Percentiles rank a stretch among this genome's conserved stretches.
Evolutionary conservation across 2,797 vertebrate genomes (phyloP).

Genomic region (Gambelia wislizenii): DNA sequence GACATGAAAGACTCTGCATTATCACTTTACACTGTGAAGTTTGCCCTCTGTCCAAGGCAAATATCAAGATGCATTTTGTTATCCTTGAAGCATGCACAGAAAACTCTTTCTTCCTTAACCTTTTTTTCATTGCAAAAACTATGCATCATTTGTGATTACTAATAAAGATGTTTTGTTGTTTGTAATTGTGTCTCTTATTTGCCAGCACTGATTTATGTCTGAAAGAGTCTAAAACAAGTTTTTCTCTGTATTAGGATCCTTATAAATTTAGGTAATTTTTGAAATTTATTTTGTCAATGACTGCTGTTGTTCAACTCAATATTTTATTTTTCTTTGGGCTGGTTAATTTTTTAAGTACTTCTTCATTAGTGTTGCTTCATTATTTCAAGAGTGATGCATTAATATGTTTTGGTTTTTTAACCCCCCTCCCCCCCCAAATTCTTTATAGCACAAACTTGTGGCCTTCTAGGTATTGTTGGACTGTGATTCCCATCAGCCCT

Average conservation of each 20-base stretch:
- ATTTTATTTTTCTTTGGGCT: too few species aligned
- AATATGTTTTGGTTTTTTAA: not conserved
- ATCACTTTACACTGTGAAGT: slow-evolving; percentile 78
- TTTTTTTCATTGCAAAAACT: slow-evolving; percentile 74
- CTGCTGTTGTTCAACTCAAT: not conserved
- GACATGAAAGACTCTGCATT: not conserved
- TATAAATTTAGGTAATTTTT: not conserved
- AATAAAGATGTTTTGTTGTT: slow-evolving; percentile 76
- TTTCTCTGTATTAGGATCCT: not conserved
- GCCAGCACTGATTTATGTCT: not conserved
- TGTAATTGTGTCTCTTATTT: slow-evolving; percentile 50
- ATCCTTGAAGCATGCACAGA: slow-evolving; percentile 66
- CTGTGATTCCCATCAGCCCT: not conserved
- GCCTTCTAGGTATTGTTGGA: not conserved
- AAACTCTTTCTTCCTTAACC: slow-evolving; percentile 9
- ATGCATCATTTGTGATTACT: slow-evolving; percentile 78
- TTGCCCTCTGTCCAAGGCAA: slow-evolving; percentile 64
- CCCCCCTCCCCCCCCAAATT: not conserved
- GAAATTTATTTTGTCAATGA: not conserved
- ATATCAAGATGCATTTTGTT: slow-evolving; percentile 50
- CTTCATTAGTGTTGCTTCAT: not conserved
- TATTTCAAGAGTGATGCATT: not conserved
- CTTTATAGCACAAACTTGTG: not conserved
- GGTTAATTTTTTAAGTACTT: too few species aligned
- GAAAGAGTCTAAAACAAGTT: not conserved